Conservation (phyloP, 2,797 vertebrate genomes). For the Melanotaenia trifasciata region DNA sequence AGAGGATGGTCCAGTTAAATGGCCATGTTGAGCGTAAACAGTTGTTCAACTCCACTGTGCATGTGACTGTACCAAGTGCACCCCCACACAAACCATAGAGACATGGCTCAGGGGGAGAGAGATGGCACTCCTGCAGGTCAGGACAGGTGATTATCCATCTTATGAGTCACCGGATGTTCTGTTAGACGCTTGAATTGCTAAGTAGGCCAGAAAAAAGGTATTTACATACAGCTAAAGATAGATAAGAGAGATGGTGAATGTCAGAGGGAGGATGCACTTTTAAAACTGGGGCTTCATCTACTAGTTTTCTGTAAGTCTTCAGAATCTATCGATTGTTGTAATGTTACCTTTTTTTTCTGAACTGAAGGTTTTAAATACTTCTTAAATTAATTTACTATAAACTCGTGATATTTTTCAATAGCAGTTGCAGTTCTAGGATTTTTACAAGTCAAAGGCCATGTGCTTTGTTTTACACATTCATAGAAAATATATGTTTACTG, state of each 20-base stretch:
- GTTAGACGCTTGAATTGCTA: neutral
- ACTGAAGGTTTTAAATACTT: neutral
- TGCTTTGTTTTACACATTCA: too few species aligned
- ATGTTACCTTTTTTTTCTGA: neutral
- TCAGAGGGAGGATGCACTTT: neutral
- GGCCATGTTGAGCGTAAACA: too few species aligned
- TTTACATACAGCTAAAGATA: neutral
- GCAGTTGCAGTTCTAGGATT: too few species aligned
- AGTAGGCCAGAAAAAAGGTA: neutral
- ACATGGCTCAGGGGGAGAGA: neutral
- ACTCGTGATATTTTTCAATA: too few species aligned
- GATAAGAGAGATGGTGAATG: neutral
- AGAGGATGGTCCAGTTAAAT: too few species aligned
- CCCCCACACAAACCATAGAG: neutral
- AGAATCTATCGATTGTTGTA: neutral
- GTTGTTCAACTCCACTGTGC: too few species aligned
- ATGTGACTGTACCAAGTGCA: neutral
- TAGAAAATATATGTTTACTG: too few species aligned
- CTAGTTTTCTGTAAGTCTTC: neutral
- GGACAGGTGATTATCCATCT: neutral
- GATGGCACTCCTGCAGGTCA: neutral
- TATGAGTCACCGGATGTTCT: neutral
- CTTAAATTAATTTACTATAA: too few species aligned
- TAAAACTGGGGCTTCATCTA: neutral
- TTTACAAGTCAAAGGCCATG: too few species aligned